Conservation (phyloP, 2,797 vertebrate species). For the Clangula hyemalis region DNA sequence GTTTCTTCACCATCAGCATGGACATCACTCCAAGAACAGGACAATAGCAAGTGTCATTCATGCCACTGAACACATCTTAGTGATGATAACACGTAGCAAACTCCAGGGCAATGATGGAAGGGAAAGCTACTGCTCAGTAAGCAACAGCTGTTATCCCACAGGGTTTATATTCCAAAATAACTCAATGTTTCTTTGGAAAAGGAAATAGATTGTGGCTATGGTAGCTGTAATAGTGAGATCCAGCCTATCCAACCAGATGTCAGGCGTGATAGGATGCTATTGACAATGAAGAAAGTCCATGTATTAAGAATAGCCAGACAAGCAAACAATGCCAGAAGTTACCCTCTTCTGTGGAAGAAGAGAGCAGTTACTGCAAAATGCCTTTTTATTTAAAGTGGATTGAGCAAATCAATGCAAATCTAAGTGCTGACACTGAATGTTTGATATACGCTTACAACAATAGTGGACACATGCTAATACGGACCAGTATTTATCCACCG, state of each 20-base stretch:
- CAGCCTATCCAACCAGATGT: background rate
- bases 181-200: background rate
- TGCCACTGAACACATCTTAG: background rate
- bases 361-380: background rate
- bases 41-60: background rate
- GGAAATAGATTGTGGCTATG: background rate
- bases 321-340: background rate
- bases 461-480: background rate
- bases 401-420: background rate
- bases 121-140: background rate
- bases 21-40: background rate
- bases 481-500: background rate
- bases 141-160: background rate
- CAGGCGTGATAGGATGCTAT: background rate
- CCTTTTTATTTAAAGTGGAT: background rate
- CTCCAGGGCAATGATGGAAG: background rate
- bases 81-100: background rate
- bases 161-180: background rate
- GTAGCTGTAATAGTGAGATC: background rate
- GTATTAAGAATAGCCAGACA: background rate
- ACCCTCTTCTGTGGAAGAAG: background rate
- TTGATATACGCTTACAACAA: background rate
- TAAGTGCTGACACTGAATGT: background rate
- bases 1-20: background rate
- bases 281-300: background rate